These are phyloP conservation scores for Amphilophus citrinellus DNA, from an alignment of 2,113 vertebrate species.

Conservation along the genomic window DNA sequence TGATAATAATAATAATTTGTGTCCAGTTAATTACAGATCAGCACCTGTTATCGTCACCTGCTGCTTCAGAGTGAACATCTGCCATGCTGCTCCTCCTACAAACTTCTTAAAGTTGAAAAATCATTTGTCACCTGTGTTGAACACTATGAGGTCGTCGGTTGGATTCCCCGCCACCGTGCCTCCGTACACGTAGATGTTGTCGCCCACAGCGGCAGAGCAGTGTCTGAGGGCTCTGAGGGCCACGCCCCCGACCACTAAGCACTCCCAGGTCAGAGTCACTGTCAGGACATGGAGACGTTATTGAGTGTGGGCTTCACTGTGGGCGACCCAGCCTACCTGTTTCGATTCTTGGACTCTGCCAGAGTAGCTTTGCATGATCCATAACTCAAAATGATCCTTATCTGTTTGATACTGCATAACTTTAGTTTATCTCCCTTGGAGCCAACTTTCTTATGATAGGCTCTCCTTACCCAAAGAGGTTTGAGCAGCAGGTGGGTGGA, in stretches of 20 bases:
- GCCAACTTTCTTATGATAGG: not conserved
- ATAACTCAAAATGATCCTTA: not conserved
- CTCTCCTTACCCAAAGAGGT: not conserved
- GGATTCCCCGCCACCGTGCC: conserved; percentile 55
- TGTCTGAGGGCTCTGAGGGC: conserved; percentile 63
- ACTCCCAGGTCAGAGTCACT: conserved; percentile 78
- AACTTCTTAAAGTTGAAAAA: too few relatives aligned
- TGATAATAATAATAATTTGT: too few relatives aligned
- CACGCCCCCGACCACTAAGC: conserved; percentile 62
- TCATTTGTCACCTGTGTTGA: conserved; percentile 73
- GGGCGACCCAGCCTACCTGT: not conserved
- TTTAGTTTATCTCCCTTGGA: not conserved
- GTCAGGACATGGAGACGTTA: not conserved
- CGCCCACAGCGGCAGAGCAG: conserved; percentile 68
- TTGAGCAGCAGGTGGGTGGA: not conserved
- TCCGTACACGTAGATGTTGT: conserved; percentile 79
- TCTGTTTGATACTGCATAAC: not conserved
- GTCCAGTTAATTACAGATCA: too few relatives aligned
- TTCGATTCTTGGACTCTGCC: not conserved
- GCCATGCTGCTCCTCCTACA: too few relatives aligned
- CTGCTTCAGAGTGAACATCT: too few relatives aligned
- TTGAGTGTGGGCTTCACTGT: not conserved
- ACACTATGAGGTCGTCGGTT: conserved; percentile 75
- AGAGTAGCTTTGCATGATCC: not conserved
- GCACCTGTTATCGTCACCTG: too few relatives aligned